Percentiles rank a stretch among this genome's conserved stretches.
phyloP scores from a whole-genome alignment of 2,888 invertebrate genomes.

The Sericinus montela region DNA sequence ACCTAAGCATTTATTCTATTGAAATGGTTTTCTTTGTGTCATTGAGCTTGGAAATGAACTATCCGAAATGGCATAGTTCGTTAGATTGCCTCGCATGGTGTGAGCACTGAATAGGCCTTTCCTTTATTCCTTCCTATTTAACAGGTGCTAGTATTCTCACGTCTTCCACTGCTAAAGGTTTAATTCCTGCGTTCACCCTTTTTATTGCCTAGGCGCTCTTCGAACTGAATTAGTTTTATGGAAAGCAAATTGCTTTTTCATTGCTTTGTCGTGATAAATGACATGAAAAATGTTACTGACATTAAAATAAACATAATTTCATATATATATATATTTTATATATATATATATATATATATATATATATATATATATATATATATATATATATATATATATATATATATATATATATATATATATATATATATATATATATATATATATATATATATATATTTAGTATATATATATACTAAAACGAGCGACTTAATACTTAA shows the following conservation, averaged over 20 bases:
- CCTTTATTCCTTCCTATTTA: constrained; percentile 66
- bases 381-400: too few species aligned
- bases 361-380: too few species aligned
- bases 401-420: too few species aligned
- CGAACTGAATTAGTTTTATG: constrained; percentile 80
- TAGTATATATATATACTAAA: too few species aligned
- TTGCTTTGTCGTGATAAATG: constrained; percentile 77
- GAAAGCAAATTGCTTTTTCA: constrained; percentile 75
- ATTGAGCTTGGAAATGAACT: constrained; percentile 41
- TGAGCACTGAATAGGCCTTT: constrained; percentile 61
- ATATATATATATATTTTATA: too few species aligned
- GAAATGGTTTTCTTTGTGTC: constrained; percentile 2
- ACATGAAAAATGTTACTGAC: constrained; percentile 57
- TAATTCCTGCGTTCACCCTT: constrained; percentile 74
- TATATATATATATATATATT: too few species aligned
- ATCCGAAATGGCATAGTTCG: constrained; percentile 54
- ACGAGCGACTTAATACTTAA: too few species aligned
- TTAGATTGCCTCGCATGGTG: constrained; percentile 60
- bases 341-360: too few species aligned
- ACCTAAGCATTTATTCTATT: not conserved
- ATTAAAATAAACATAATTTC: too few species aligned
- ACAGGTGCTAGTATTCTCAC: constrained; percentile 69
- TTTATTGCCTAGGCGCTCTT: constrained; percentile 77
- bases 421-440: too few species aligned
- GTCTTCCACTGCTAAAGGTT: constrained; percentile 67